Evolutionary conservation across 2,888 invertebrate genomes (phyloP).

Genomic region (Catocala nupta): DNA sequence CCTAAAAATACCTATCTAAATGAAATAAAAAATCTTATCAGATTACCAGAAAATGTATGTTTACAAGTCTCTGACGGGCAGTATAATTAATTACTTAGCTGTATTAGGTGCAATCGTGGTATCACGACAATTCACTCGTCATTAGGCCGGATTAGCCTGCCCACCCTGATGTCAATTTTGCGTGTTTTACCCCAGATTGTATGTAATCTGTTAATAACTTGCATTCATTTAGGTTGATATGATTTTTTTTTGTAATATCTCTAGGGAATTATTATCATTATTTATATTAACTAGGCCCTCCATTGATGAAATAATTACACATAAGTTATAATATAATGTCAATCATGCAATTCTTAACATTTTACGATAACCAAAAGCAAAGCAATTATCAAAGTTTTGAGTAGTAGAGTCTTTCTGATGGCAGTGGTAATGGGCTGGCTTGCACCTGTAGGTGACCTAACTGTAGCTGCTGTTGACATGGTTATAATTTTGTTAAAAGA

Average conservation of each 20-base stretch:
- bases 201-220: slow-evolving; percentile 43
- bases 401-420: too few relatives aligned
- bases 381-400: too few relatives aligned
- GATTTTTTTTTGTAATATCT: not conserved
- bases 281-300: too few relatives aligned
- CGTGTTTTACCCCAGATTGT: slow-evolving; percentile 53
- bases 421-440: too few relatives aligned
- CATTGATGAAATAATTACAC: too few relatives aligned
- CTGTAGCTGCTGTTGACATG: too few relatives aligned
- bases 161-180: slow-evolving; percentile 51
- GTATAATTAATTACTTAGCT: slow-evolving; percentile 49
- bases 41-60: slow-evolving; percentile 11
- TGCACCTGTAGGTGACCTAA: too few relatives aligned
- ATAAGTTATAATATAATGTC: too few relatives aligned
- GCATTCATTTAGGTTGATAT: slow-evolving; percentile 25
- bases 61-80: slow-evolving; percentile 24
- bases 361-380: too few relatives aligned
- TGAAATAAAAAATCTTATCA: slow-evolving; percentile 1
- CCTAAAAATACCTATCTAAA: not conserved
- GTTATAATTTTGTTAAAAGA: too few relatives aligned
- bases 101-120: slow-evolving; percentile 40
- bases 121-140: slow-evolving; percentile 61
- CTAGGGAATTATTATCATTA: too few relatives aligned
- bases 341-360: too few relatives aligned
- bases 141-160: slow-evolving; percentile 43